Evolutionary conservation across 2,113 vertebrate genomes (phyloP).

Genomic region (Strix aluco): DNA sequence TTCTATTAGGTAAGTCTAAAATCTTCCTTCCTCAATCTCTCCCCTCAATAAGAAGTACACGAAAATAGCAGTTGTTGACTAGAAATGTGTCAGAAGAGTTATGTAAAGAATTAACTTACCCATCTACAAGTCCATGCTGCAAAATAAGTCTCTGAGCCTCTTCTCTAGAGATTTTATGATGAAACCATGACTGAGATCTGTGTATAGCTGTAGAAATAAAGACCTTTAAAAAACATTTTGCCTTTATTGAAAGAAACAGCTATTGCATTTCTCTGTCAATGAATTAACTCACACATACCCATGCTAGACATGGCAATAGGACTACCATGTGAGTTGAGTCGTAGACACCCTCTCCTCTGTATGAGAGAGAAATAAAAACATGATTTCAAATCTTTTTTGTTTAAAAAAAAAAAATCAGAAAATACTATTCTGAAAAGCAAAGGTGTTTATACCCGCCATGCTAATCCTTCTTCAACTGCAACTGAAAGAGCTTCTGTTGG

Average conservation of each 20-base stretch:
- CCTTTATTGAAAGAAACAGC: neutral
- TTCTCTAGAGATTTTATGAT: constrained; percentile 92
- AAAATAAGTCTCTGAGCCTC: constrained; percentile 91
- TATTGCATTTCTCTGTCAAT: neutral
- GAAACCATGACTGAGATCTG: constrained; percentile 93
- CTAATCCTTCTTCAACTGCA: constrained; percentile 93
- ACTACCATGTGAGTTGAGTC: constrained; percentile 87
- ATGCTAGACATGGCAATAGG: constrained; percentile 80
- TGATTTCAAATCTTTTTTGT: neutral
- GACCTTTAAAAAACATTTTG: neutral
- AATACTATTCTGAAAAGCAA: constrained; percentile 2
- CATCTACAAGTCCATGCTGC: constrained; percentile 93
- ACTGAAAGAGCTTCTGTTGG: constrained; percentile 93
- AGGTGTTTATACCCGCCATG: constrained; percentile 87
- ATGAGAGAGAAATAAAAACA: constrained; percentile 39
- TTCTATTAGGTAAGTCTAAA: neutral
- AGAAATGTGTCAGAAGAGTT: neutral
- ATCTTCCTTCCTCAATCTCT: neutral
- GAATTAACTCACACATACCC: constrained; percentile 74
- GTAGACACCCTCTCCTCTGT: constrained; percentile 92
- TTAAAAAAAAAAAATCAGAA: neutral
- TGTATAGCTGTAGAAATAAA: constrained; percentile 83
- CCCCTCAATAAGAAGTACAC: neutral
- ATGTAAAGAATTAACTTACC: constrained; percentile 75
- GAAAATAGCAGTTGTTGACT: neutral